phyloP scores from a whole-genome alignment of 2,797 vertebrate species.

The Columba guinea region DNA sequence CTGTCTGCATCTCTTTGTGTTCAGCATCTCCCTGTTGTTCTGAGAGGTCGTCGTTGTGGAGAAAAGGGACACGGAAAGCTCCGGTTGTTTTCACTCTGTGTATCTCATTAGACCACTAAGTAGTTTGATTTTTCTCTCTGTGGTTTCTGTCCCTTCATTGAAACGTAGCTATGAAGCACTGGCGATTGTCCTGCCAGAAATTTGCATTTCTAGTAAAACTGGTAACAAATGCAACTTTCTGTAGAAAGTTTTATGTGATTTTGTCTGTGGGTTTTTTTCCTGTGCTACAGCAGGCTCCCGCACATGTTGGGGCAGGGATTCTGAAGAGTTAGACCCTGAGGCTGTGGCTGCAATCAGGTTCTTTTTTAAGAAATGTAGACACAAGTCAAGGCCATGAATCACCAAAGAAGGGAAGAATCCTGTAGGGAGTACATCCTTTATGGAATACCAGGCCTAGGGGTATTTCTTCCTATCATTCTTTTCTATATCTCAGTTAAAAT shows the following conservation, averaged over 20 bases:
- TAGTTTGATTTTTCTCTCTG: not conserved
- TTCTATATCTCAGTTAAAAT: not conserved
- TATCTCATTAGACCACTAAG: not conserved
- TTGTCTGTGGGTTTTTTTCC: not conserved
- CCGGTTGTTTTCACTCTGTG: not conserved
- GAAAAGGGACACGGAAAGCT: not conserved
- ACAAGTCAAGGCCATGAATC: not conserved
- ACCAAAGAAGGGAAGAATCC: not conserved
- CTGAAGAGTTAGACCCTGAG: not conserved
- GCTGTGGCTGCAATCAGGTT: not conserved
- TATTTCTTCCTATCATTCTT: not conserved
- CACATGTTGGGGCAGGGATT: not conserved
- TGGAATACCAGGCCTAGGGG: not conserved
- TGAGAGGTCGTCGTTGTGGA: not conserved
- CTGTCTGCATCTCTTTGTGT: not conserved
- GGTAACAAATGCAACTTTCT: not conserved
- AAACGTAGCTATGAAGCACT: not conserved
- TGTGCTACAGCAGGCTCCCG: not conserved
- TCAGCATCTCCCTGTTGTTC: not conserved
- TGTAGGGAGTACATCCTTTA: not conserved
- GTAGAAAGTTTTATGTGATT: accelerated
- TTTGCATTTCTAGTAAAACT: not conserved
- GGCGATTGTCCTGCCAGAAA: not conserved
- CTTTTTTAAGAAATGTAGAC: not conserved
- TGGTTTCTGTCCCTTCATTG: not conserved